Evolutionary conservation across 2,797 vertebrate genomes (phyloP), one percentile per base, ranked within the genome.

Genomic region (Phylloscopus collybita): DNA sequence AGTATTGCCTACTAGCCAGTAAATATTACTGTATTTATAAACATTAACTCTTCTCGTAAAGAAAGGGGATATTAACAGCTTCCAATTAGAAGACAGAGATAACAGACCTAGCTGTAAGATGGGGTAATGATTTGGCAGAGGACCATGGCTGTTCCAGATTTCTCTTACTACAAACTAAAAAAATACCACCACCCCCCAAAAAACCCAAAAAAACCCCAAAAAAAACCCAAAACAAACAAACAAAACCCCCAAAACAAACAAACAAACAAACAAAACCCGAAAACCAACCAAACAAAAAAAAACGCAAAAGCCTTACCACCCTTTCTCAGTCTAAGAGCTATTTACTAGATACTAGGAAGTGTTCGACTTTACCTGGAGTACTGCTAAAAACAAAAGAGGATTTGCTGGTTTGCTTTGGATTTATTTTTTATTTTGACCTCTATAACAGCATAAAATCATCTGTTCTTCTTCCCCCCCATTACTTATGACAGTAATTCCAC

Each of bases 401-500:
- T 11, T 32, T 50, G 6, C 20, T 65, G 21, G 1, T 23, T 29
- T 67, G 27, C 12, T 38, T 20, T 10, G 30, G 11, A 18, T 38
- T 60, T 59, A 22, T 38, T 23, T 29, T 72, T 57, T 2, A 11
- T 65, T 89, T 50, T 20, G 9, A 42, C 32, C 38, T 80, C 16
- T 18, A 36, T 1, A 38, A 23, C 2, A 69, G 17, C 78, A 76
- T 27, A 71, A 64, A 87, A 26, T 30, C 16, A 14, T 40, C 34
- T 72, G 19, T n/a, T 76, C 2, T 32, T 62, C 11, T 13, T 20
- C 9, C 2, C 2, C 5, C 7, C 13, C 7, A 45, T 1, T 26
- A 45, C 5, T 44, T 4, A 9, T 65, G 69, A 75, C 12, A 81
- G 4, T 42, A 36, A 80, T 40, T 85, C 72, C 60, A 50, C 20